Evolutionary conservation across 2,113 vertebrate genomes (phyloP).

Genomic region (Larimichthys polyactis): DNA sequence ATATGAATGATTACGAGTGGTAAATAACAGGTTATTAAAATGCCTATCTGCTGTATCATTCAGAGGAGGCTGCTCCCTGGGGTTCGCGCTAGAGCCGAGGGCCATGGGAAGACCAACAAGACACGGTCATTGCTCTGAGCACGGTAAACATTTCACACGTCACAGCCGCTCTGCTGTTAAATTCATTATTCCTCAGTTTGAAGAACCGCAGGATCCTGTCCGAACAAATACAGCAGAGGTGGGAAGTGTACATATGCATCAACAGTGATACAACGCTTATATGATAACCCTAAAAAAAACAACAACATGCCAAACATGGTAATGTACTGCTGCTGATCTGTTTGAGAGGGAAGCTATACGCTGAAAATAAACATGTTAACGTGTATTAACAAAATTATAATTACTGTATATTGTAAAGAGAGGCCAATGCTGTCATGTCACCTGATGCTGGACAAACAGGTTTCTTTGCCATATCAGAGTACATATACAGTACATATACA

Average conservation of each 20-base stretch:
- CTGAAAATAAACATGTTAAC: background rate
- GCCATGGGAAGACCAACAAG: conserved; percentile 73
- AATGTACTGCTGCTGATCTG: conserved; percentile 1
- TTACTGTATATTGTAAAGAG: conserved; percentile 8
- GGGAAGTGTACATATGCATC: background rate
- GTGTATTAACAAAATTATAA: too few species aligned
- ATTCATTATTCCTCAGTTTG: conserved; percentile 59
- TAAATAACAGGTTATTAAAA: conserved; percentile 1
- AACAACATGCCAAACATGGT: conserved; percentile 39
- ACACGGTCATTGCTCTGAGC: conserved; percentile 57
- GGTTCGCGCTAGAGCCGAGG: conserved; percentile 40
- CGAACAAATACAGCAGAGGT: conserved; percentile 1
- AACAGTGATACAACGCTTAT: conserved; percentile 7
- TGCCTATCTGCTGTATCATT: conserved; percentile 17
- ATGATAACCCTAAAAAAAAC: conserved; percentile 24
- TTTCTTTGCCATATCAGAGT: background rate
- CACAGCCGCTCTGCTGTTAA: conserved; percentile 51
- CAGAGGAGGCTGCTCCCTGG: conserved; percentile 45
- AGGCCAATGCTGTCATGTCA: background rate
- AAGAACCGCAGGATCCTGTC: conserved; percentile 2
- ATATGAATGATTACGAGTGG: background rate
- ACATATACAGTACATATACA: background rate
- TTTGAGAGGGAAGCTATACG: background rate
- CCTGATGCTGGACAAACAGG: conserved; percentile 24
- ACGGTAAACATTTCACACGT: conserved; percentile 66